Evolutionary conservation across 2,888 invertebrate genomes (phyloP), one percentile per base, ranked within the genome.

Genomic region (Oligia strigilis): DNA sequence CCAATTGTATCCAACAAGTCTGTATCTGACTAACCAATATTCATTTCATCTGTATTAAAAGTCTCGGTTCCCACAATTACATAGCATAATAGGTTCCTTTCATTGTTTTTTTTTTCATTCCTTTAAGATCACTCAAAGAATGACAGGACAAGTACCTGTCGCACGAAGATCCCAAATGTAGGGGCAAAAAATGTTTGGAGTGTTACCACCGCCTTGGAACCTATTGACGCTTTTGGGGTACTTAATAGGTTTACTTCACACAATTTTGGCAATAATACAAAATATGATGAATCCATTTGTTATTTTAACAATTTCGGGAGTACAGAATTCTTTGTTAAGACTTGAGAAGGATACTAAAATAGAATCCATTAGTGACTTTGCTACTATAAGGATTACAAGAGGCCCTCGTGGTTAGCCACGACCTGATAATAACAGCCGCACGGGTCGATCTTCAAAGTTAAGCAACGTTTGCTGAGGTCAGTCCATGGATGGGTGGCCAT

Each of bases 121-220:
- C 70, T 71, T 70, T 67, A 9, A 23, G 69, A 76, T 49, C 52
- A 14, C 9, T 62, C 69, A 60, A 78, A 83, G 74, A 86, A 84
- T 80, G 75, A 67, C 49, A 69, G 64, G 64, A 73, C 1, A 79
- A 77, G 80, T 88, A 87, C 88, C 88, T 87, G 87, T 67, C 36
- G 29, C 49, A 19, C 23, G 58, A 69, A 62, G 55, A 72, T 65
- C 58, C 66, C 66, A 66, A 80, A 72, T 58, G 8, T 62, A 9
- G 8, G 49, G 2, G 43, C 77, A 76, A 86, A 86, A 86, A 86
- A 66, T 74, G 14, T 66, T 75, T 84, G 43, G 17, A 77, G 86
- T 73, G 80, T 76, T 72, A 73, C 72, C 77, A 73, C 72, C 77
- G 77, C 79, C 76, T 85, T 82, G 75, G 72, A 77, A 13, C 46